Evolutionary conservation across 1,140 invertebrate genomes (phyloP).

Genomic region (Bombus terrestris): DNA sequence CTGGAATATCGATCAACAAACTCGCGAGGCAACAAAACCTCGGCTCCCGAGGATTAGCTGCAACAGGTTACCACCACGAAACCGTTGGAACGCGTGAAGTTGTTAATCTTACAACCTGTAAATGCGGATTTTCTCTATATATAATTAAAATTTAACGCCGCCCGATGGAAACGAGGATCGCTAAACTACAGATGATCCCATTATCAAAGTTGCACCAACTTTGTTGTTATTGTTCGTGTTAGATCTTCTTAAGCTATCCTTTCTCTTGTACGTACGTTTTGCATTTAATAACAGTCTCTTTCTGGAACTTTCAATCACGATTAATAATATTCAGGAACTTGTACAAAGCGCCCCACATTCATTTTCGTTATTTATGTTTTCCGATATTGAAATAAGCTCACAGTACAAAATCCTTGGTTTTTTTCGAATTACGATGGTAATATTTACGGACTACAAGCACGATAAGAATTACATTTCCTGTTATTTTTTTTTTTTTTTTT

Average conservation of each 20-base stretch:
- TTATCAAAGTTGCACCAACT: slow-evolving; percentile 28
- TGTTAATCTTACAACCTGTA: slow-evolving; percentile 29
- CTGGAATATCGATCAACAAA: slow-evolving; percentile 2
- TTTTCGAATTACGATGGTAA: background rate
- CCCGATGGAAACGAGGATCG: slow-evolving; percentile 3
- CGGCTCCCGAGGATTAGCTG: slow-evolving; percentile 16
- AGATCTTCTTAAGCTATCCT: background rate
- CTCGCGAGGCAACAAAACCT: background rate
- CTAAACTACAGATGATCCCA: slow-evolving; percentile 18
- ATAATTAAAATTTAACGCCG: slow-evolving; percentile 35
- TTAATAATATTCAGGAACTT: background rate
- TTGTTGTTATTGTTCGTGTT: slow-evolving; percentile 18
- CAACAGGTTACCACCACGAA: slow-evolving; percentile 36
- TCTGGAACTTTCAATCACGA: background rate
- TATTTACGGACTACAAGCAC: background rate
- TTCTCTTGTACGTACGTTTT: background rate
- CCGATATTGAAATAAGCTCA: too few species aligned
- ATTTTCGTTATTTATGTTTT: background rate
- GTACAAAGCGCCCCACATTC: background rate
- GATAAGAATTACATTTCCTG: too few species aligned
- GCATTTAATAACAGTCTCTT: background rate
- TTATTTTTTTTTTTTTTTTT: too few species aligned
- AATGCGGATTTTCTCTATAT: slow-evolving; percentile 3
- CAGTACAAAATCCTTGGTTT: too few species aligned
- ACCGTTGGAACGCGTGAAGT: slow-evolving; percentile 3